phyloP scores from a whole-genome alignment of 2,797 vertebrate genomes.

The Lepidocolaptes lacrymiger region DNA sequence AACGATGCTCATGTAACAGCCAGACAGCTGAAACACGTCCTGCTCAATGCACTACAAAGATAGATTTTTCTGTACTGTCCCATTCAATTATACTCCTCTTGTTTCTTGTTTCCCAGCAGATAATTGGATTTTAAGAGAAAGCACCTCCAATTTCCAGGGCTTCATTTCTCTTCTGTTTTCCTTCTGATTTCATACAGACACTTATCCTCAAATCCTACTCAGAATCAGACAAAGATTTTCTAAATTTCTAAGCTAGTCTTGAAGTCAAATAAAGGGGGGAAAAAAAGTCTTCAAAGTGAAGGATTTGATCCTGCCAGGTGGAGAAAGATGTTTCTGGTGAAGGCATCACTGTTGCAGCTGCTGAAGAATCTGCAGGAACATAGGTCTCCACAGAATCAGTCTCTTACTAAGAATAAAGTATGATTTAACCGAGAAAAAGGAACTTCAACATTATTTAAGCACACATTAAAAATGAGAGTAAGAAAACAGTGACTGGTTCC shows the following conservation, averaged over 20 bases:
- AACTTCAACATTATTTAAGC: background rate
- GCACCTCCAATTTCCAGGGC: background rate
- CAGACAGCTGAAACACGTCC: background rate
- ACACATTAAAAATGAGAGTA: background rate
- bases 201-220: background rate
- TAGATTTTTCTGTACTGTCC: conserved; percentile 8
- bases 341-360: background rate
- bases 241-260: background rate
- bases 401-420: background rate
- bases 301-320: background rate
- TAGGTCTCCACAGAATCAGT: background rate
- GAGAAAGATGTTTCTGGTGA: background rate
- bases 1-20: background rate
- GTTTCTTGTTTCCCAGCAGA: conserved; percentile 25
- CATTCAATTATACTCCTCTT: conserved; percentile 26
- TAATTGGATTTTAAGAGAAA: conserved; percentile 51
- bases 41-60: background rate
- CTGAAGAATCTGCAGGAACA: background rate
- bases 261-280: background rate
- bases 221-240: background rate
- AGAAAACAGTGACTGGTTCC: background rate
- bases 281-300: background rate
- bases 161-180: conserved; percentile 30
- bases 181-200: background rate
- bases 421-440: background rate